phyloP scores from a whole-genome alignment of 2,797 vertebrate genomes.

The Anabacerthia variegaticeps region DNA sequence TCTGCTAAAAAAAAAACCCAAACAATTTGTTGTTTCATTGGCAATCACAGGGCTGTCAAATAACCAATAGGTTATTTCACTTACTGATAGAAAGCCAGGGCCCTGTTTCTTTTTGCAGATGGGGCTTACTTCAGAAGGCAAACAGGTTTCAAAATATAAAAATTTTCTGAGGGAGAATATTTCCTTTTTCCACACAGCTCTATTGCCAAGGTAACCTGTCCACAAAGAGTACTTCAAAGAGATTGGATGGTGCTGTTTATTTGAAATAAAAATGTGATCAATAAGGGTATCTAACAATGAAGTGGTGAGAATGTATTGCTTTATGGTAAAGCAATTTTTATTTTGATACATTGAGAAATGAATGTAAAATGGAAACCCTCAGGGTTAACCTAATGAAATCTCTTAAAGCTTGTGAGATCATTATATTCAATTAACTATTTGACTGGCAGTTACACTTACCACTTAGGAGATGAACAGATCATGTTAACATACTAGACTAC shows the following conservation, averaged over 20 bases:
- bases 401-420: neutral
- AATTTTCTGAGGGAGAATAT: neutral
- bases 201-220: slow-evolving; percentile 13
- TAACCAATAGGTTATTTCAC: neutral
- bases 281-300: neutral
- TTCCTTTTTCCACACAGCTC: neutral
- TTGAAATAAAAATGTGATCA: neutral
- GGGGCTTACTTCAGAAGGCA: neutral
- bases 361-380: neutral
- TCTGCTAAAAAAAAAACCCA: neutral
- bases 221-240: neutral
- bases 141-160: neutral
- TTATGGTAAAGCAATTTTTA: neutral
- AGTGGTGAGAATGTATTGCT: neutral
- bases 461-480: neutral
- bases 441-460: neutral
- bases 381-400: neutral
- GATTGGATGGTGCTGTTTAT: neutral
- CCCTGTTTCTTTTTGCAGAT: neutral
- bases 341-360: neutral
- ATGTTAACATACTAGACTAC: neutral
- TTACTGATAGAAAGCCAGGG: neutral
- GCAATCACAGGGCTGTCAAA: neutral
- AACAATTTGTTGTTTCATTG: neutral
- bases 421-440: neutral